A percentile compares a stretch with the other conserved stretches of the same genome.
phyloP scores from a whole-genome alignment of 1,140 invertebrate genomes.

The Drosophila erecta region DNA sequence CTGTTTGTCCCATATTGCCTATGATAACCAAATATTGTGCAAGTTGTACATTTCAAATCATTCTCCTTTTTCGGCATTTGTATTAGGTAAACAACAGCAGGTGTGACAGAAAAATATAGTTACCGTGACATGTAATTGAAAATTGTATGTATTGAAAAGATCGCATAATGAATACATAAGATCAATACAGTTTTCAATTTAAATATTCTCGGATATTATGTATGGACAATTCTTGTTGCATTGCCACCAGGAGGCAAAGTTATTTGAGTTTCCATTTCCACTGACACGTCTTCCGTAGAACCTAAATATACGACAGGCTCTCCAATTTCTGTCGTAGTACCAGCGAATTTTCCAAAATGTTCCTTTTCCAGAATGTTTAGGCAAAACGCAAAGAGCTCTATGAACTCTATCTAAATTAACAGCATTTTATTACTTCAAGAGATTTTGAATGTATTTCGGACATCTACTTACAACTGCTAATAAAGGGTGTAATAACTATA shows the following conservation, averaged over 20 bases:
- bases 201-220: not conserved
- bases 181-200: not conserved
- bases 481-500: slow-evolving; percentile 17
- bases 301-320: not conserved
- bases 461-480: slow-evolving; percentile 15
- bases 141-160: too few relatives aligned
- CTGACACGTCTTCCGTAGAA: slow-evolving; percentile 1
- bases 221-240: not conserved
- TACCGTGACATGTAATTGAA: too few relatives aligned
- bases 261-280: slow-evolving; percentile 4
- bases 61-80: not conserved
- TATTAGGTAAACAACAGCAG: not conserved
- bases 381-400: not conserved
- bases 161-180: not conserved
- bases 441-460: not conserved
- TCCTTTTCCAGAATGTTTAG: not conserved
- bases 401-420: not conserved
- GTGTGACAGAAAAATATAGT: not conserved
- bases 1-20: not conserved
- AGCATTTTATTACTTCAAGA: not conserved
- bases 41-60: slow-evolving; percentile 2
- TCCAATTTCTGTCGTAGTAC: slow-evolving; percentile 2
- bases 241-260: not conserved
- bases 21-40: slow-evolving; percentile 11
- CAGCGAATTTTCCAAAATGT: not conserved